Base-by-base conservation (phyloP, 2,888 invertebrate species). In the Biston stratarius region DNA sequence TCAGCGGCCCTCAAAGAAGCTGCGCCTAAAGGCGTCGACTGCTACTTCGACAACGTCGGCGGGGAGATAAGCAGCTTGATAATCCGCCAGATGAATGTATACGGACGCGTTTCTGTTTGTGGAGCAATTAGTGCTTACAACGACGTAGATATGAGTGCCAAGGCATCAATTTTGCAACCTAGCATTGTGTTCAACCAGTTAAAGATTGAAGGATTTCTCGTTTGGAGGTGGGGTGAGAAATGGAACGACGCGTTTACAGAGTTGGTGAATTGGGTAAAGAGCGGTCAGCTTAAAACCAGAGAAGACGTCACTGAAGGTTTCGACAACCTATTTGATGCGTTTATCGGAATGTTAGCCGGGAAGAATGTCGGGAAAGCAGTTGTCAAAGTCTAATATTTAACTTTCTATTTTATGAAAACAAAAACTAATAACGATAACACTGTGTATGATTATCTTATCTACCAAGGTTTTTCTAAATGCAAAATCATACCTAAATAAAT, bases 21-120 rank as follows among this genome's bases (percentile, higher is more conserved):
- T 49, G 89, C 74, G 3, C 73, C 74, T 5, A 66, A 71, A 14
- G 74, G 74, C 0, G 73, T 97, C 0, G 96, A 97, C 79, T 96
- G 96, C 79, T 97, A 96, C 80, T 97, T 96, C 80, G 97, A 97
- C 80, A 97, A 96, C 83, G 97, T 96, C 6, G 96, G 96, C 14
- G 96, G 96, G 3, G 95, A 95, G 66, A 89, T 96, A 14, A 95
- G 95, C 60, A 94, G 94, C 56, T 85, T 83, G 0, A 93, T 96
- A 7, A 87, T 96, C 0, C 84, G 85, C 34, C 94, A 95, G 73
- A 96, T 96, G 96, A 95, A 94, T 67, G 53, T 49, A 11, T 73
- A 14, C 67, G 96, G 96, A 0, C 88, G 96, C 58, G 88, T 96
- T 42, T 83, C 96, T 0, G 92, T 95, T 0, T 96, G 96, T 78